Evolutionary conservation across 2,797 vertebrate species (phyloP).

Genomic region (Acanthurus lineatus): DNA sequence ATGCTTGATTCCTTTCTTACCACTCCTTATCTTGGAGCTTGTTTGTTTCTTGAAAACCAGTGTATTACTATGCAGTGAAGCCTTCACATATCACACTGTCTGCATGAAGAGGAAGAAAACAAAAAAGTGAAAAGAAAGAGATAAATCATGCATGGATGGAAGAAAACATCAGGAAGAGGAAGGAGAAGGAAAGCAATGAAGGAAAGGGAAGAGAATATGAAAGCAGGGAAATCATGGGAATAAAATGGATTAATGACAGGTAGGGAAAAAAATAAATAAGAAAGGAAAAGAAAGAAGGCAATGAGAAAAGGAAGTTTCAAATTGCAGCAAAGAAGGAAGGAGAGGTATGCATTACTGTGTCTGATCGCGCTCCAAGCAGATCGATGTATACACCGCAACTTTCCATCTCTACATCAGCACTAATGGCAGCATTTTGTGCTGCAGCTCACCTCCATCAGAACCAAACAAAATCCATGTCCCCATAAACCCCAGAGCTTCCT

Average conservation of each 20-base stretch:
- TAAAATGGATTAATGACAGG: neutral
- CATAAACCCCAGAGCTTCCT: constrained; percentile 50
- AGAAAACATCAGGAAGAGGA: neutral
- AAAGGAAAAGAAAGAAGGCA: neutral
- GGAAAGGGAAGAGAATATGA: neutral
- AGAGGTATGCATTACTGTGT: neutral
- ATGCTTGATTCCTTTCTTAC: neutral
- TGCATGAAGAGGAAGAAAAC: constrained; percentile 5
- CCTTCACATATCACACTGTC: neutral
- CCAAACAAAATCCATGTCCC: constrained; percentile 47
- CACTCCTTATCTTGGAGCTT: neutral
- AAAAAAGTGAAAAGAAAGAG: neutral
- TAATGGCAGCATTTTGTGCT: constrained; percentile 25
- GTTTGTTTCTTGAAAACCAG: constrained; percentile 2
- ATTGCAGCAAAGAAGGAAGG: neutral
- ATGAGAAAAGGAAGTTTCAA: neutral
- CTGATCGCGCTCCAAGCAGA: neutral
- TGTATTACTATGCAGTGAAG: constrained; percentile 17
- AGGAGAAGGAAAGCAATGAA: neutral
- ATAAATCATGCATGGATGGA: constrained; percentile 14
- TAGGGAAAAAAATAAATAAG: neutral
- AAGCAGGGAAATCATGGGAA: neutral
- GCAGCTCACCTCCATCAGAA: constrained; percentile 36
- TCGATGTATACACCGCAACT: constrained; percentile 3
- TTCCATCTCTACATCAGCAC: constrained; percentile 34